phyloP scores from a whole-genome alignment of 2,888 invertebrate species.

The Papilio elwesi region DNA sequence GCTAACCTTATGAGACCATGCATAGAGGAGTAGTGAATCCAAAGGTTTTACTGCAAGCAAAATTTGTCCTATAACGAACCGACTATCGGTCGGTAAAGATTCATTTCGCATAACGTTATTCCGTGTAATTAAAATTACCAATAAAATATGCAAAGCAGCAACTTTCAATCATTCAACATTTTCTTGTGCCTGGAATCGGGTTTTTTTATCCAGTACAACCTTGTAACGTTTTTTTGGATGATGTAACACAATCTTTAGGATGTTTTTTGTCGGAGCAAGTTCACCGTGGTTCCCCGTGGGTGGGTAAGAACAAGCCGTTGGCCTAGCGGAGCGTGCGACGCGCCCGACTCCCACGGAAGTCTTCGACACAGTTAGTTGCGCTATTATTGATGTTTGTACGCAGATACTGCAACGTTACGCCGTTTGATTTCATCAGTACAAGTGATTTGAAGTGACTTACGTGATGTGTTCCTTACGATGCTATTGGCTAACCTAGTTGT shows the following conservation, averaged over 20 bases:
- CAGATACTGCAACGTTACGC: constrained; percentile 22
- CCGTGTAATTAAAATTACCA: neutral
- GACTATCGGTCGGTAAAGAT: too few relatives aligned
- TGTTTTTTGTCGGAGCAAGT: constrained; percentile 19
- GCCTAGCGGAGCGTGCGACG: constrained; percentile 23
- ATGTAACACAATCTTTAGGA: constrained; percentile 24
- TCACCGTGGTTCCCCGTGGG: constrained; percentile 28
- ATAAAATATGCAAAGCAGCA: too few relatives aligned
- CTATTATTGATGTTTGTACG: constrained; percentile 25
- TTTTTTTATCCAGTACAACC: neutral
- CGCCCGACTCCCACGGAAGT: constrained; percentile 37
- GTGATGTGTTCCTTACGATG: neutral
- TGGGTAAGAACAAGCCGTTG: constrained; percentile 21
- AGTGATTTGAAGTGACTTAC: constrained; percentile 2
- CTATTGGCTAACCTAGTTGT: too few relatives aligned
- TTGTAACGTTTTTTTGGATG: constrained; percentile 22
- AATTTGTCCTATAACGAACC: too few relatives aligned
- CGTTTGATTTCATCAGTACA: constrained; percentile 26
- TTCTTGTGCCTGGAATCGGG: neutral
- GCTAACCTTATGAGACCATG: too few relatives aligned
- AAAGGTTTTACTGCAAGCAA: too few relatives aligned
- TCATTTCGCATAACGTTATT: neutral
- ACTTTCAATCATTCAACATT: neutral
- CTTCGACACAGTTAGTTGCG: constrained; percentile 28
- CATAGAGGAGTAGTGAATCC: too few relatives aligned